Evolutionary conservation across 2,888 invertebrate genomes (phyloP).

Genomic region (Hemaris fuciformis): DNA sequence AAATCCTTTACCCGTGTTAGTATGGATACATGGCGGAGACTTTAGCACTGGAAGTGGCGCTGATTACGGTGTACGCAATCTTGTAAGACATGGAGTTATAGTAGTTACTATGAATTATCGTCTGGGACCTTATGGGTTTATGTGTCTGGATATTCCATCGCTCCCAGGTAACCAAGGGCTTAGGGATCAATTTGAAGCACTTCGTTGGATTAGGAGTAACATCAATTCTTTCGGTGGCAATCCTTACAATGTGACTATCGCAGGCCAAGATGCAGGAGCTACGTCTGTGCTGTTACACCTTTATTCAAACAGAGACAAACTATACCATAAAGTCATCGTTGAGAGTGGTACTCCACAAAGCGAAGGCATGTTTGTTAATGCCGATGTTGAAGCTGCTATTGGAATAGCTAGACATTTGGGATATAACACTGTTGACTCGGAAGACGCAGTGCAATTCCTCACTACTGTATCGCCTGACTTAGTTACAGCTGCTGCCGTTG

Average conservation of each 20-base stretch:
- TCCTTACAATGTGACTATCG: conserved; percentile 66
- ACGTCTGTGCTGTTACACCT: conserved; percentile 63
- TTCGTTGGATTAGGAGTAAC: conserved; percentile 65
- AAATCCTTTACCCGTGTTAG: conserved; percentile 65
- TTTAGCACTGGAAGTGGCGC: conserved; percentile 55
- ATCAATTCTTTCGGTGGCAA: conserved; percentile 71
- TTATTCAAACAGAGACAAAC: conserved; percentile 61
- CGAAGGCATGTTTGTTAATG: conserved; percentile 59
- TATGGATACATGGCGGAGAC: conserved; percentile 71
- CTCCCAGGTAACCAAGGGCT: conserved; percentile 71
- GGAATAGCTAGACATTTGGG: conserved; percentile 63
- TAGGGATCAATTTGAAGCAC: conserved; percentile 65
- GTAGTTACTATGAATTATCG: conserved; percentile 71
- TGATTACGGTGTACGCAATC: conserved; percentile 48
- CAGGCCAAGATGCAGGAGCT: conserved; percentile 67
- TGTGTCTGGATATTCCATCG: conserved; percentile 63
- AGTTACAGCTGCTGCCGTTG: conserved; percentile 55
- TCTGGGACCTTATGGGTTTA: conserved; percentile 70
- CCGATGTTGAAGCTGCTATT: conserved; percentile 54
- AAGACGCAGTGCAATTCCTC: conserved; percentile 60
- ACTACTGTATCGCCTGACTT: conserved; percentile 45
- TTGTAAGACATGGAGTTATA: conserved; percentile 61
- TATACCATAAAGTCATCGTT: conserved; percentile 65
- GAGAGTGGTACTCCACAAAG: conserved; percentile 68
- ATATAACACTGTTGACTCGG: conserved; percentile 50